Conservation (phyloP, 2,888 invertebrate genomes). For the Biston betularia region DNA sequence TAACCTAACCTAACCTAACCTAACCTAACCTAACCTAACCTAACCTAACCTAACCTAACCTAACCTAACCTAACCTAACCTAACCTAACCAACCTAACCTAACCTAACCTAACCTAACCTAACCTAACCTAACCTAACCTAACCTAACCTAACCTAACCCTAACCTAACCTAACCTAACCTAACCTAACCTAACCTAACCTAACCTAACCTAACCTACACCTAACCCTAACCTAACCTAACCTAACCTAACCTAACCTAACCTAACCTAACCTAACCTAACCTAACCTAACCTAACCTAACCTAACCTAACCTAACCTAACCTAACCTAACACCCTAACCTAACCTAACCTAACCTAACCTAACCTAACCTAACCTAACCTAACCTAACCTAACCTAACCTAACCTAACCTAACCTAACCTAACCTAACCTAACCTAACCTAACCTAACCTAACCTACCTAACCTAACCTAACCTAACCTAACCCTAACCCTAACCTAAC, state of each 20-base stretch:
- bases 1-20: background rate
- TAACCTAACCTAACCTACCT: constrained; percentile 34
- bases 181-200: constrained; percentile 36
- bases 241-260: constrained; percentile 36
- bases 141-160: constrained; percentile 37
- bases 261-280: constrained; percentile 37
- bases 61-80: constrained; percentile 37
- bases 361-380: constrained; percentile 35
- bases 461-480: constrained; percentile 29
- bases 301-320: constrained; percentile 36
- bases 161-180: constrained; percentile 37
- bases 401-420: constrained; percentile 39
- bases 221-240: constrained; percentile 35
- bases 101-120: constrained; percentile 36
- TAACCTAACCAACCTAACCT: constrained; percentile 38
- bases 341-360: constrained; percentile 36
- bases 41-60: constrained; percentile 38
- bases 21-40: constrained; percentile 3
- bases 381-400: constrained; percentile 36
- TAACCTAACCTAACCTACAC: constrained; percentile 36
- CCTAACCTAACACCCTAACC: constrained; percentile 36
- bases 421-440: constrained; percentile 34
- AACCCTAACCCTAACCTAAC: constrained; percentile 46
- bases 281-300: constrained; percentile 25
- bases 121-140: constrained; percentile 36